phyloP scores from a whole-genome alignment of 92 coral and sea anemone species.

The Porites divaricata region DNA sequence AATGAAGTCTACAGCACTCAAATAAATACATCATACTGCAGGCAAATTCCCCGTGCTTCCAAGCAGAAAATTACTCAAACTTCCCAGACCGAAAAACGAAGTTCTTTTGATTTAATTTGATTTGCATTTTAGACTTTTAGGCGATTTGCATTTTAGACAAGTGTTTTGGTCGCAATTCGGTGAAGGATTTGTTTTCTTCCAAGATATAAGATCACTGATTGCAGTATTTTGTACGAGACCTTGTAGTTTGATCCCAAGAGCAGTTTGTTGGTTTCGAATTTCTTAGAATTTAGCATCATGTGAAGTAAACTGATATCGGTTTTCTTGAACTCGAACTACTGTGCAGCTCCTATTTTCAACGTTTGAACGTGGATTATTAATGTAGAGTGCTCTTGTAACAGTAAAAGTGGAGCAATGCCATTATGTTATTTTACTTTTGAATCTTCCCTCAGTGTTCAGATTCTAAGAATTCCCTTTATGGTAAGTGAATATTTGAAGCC shows the following conservation, averaged over 20 bases:
- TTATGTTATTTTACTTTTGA: neutral
- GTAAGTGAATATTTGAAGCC: slow-evolving; percentile 10
- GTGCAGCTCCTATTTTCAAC: neutral
- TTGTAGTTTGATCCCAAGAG: slow-evolving; percentile 31
- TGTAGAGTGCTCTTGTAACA: neutral
- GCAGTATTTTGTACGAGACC: slow-evolving; percentile 21
- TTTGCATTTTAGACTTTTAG: slow-evolving; percentile 32
- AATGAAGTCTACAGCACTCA: slow-evolving; percentile 15
- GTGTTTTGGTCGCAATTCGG: slow-evolving; percentile 22
- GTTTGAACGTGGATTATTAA: neutral
- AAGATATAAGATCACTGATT: slow-evolving; percentile 27
- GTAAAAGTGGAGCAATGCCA: neutral
- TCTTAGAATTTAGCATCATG: slow-evolving; percentile 16
- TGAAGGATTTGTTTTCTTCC: slow-evolving; percentile 44
- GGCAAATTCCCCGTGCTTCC: neutral
- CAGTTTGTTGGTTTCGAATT: slow-evolving; percentile 29
- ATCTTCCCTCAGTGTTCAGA: neutral
- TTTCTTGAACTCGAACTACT: neutral
- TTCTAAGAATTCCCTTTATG: slow-evolving; percentile 29
- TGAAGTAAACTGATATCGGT: neutral
- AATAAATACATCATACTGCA: neutral
- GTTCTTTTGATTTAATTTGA: slow-evolving; percentile 6
- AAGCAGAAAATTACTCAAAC: slow-evolving; percentile 4
- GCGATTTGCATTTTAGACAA: slow-evolving; percentile 43
- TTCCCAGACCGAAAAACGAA: slow-evolving; percentile 17